Evolutionary conservation across 2,888 invertebrate species (phyloP), one percentile per base, ranked within the genome.

Genomic region (Oligia latruncula): DNA sequence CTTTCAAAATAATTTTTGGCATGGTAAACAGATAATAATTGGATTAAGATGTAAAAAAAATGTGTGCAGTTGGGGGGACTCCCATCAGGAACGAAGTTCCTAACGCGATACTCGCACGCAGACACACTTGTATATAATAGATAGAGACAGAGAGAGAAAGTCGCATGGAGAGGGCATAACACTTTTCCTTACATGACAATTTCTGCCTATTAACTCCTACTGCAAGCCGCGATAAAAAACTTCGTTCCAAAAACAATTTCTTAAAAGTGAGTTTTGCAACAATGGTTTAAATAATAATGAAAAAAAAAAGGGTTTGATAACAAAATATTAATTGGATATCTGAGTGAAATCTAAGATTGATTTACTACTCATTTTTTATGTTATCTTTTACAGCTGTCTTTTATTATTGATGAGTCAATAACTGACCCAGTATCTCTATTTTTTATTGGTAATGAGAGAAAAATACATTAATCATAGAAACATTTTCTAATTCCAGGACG

Each of bases 401-500:
- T 79, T 67, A 52, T n/a, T 60, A 62, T 35, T 52, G 5, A 43
- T 17, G 23, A 29, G 17, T 46, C 49, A 46, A 29, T 49, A 58
- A 71, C 23, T 58, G 0, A 0, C 1, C 17, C 4, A 46, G 15
- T 55, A 29, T 62, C 2, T 49, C 15, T 4, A 23, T 2, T 29
- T 64, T 72, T 55, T 52, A 6, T 49, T 49, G 15, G 29, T 49
- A 20, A 23, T 49, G 15, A n/a, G 17, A 3, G 4, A 43, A 4
- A 52, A 35, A 55, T 13, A 8, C 4, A 49, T 9, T 71, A 73
- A 46, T 52, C 17, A 74, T 74, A 40, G 2, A 58, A 52, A 20
- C 8, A 20, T 71, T 66, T 83, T 62, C 68, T 73, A n/a, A 58
- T 78, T 95, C 73, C 94, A 97, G 97, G 94, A 23, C 91, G 95